phyloP scores from a whole-genome alignment of 2,797 vertebrate genomes.

The Microctenopoma steveboyesi region DNA sequence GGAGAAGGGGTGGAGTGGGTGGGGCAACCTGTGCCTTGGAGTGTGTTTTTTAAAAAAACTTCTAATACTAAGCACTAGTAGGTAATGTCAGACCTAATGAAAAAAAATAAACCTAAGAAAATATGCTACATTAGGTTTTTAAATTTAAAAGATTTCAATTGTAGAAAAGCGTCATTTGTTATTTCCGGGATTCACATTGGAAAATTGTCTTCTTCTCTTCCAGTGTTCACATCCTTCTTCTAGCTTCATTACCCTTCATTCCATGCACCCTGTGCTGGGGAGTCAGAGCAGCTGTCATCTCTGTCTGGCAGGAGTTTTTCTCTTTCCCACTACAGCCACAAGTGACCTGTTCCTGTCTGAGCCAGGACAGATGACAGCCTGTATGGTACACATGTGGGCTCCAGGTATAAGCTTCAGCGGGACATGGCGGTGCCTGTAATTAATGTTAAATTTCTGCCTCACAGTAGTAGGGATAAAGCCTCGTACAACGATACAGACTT shows the following conservation, averaged over 20 bases:
- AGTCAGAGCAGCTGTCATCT: conserved; percentile 73
- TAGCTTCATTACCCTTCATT: conserved; percentile 61
- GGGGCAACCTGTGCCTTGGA: conserved; percentile 18
- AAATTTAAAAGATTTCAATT: not conserved
- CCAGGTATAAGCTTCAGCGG: conserved; percentile 34
- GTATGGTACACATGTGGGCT: conserved; percentile 66
- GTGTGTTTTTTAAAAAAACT: not conserved
- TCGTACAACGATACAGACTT: conserved; percentile 53
- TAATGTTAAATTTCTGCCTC: conserved; percentile 89
- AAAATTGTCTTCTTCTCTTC: conserved; percentile 21
- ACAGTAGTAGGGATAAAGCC: conserved; percentile 80
- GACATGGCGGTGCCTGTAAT: conserved; percentile 79
- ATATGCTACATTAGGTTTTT: conserved; percentile 4
- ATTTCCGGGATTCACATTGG: conserved; percentile 12
- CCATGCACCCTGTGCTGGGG: conserved; percentile 48
- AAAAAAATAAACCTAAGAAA: conserved; percentile 3
- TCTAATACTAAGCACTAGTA: not conserved
- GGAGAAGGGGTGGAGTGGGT: not conserved
- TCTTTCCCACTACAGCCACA: conserved; percentile 62
- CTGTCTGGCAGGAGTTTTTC: conserved; percentile 60
- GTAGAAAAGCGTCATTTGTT: conserved; percentile 26
- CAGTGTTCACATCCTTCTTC: conserved; percentile 37
- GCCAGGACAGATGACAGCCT: conserved; percentile 79
- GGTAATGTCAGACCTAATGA: no score
- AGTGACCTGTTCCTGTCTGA: conserved; percentile 75